Evolutionary conservation across 1,140 invertebrate species (phyloP).

Genomic region (Linepithema humile): DNA sequence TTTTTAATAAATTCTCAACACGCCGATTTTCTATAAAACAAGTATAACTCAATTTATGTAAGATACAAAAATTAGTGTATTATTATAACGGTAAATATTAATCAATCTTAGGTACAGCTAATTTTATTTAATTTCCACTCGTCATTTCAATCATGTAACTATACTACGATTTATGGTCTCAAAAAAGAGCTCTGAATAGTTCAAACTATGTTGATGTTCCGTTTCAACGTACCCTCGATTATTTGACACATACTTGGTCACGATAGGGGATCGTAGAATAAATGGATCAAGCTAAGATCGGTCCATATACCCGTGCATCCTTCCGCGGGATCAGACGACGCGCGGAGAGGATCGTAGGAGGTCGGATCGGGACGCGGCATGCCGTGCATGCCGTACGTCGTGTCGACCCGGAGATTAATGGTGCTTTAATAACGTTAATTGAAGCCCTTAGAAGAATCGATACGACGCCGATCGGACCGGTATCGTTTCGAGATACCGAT

Average conservation of each 20-base stretch:
- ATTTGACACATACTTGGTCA: slow-evolving; percentile 60
- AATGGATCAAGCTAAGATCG: slow-evolving; percentile 57
- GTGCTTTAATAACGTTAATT: slow-evolving; percentile 84
- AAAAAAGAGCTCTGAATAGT: background rate
- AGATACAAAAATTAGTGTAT: too few species aligned
- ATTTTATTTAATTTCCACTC: background rate
- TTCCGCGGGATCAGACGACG: slow-evolving; percentile 16
- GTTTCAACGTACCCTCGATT: background rate
- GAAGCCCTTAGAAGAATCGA: slow-evolving; percentile 84
- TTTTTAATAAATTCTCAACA: background rate
- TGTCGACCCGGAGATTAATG: slow-evolving; percentile 81
- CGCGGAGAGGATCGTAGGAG: slow-evolving; percentile 51
- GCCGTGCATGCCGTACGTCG: slow-evolving; percentile 74
- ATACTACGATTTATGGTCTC: background rate
- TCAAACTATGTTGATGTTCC: background rate
- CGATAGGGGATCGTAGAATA: slow-evolving; percentile 59
- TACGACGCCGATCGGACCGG: slow-evolving; percentile 79
- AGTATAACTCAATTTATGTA: too few species aligned
- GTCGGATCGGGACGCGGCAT: slow-evolving; percentile 72
- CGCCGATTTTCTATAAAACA: too few species aligned
- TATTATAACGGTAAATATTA: background rate
- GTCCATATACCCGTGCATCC: slow-evolving; percentile 49
- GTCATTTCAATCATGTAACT: background rate
- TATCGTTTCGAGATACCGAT: slow-evolving; percentile 83
- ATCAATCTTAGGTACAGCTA: background rate